phyloP scores from a whole-genome alignment of 2,113 vertebrate species.

The Microcebus griseorufus region DNA sequence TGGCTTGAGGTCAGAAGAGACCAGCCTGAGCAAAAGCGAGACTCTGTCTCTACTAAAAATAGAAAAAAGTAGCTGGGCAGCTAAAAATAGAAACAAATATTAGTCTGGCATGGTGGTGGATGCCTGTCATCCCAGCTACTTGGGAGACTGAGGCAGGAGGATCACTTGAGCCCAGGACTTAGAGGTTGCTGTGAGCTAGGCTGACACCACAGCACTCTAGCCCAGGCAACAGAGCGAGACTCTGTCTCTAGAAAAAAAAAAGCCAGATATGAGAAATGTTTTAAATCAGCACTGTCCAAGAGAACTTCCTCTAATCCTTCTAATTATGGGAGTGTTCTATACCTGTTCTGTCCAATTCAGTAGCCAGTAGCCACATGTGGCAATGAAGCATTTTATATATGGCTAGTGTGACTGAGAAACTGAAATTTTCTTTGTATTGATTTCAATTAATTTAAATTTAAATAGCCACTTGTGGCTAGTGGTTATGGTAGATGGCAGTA shows the following conservation, averaged over 20 bases:
- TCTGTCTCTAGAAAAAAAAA: too few relatives aligned
- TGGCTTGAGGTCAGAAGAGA: too few relatives aligned
- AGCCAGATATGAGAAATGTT: background rate
- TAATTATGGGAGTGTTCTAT: background rate
- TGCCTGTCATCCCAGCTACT: too few relatives aligned
- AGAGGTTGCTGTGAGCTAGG: too few relatives aligned
- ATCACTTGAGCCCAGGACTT: too few relatives aligned
- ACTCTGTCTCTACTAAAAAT: too few relatives aligned
- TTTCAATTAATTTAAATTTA: background rate
- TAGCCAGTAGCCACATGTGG: background rate
- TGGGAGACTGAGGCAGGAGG: too few relatives aligned
- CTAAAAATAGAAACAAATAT: too few relatives aligned
- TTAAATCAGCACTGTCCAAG: background rate
- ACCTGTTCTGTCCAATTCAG: background rate
- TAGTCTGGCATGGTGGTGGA: too few relatives aligned
- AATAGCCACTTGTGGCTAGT: background rate
- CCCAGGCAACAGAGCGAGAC: background rate
- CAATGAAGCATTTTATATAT: background rate
- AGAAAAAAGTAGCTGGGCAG: too few relatives aligned
- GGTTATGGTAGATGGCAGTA: background rate
- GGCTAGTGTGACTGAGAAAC: background rate
- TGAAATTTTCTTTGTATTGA: background rate
- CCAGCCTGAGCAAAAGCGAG: too few relatives aligned
- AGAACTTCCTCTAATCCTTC: background rate
- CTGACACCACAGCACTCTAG: too few relatives aligned